Base-by-base conservation (phyloP, 2,113 vertebrate genomes). In the Phrynocephalus versicolor region DNA sequence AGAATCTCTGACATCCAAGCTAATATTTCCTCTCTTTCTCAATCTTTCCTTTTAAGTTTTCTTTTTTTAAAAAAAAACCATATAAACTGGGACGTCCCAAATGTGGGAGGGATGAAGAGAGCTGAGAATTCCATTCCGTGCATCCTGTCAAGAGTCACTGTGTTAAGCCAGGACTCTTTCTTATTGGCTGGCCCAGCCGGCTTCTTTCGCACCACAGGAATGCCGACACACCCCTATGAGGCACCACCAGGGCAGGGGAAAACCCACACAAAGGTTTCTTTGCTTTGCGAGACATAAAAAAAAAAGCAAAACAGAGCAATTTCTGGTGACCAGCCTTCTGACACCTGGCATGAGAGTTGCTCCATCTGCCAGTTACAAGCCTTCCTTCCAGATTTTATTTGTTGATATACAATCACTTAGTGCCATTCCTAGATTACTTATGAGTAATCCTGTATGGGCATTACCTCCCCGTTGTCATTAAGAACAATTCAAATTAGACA, bases 161-260 rank as follows among this genome's bases (percentile, higher is more conserved):
- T 75, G 41, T n/a, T 67, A 75, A 74, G 45, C 45, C 62, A 13
- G 71, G 86, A 41, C 76, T 65, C 78, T 64, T 69, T 64, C 88
- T 70, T 87, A 95, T 95, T 95, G 93, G 94, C 90, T 87, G 85
- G 82, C 88, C 70, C 83, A 89, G 84, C 88, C 89, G 87, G 93
- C 93, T 91, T 86, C 93, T 91, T 86, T 91, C 58, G 85, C 83
- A 91, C 92, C 93, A 92, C 85, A 89, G 92, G 94, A 95, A 92
- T 64, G 69, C 93, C 0, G 9, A 84, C 81, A 70, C 65, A 64
- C n/a, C 82, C 83, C 73, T 76, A 6, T 83, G 76, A 80, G 76
- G 67, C 82, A 80, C 82, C 79, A 23, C 82, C 79, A 23, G 83
- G 83, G n/a, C 67, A 86, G 84, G 0, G 2, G 83, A 45, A 81